Base-by-base conservation (phyloP, 2,888 invertebrate genomes). In the Lysandra bellargus region DNA sequence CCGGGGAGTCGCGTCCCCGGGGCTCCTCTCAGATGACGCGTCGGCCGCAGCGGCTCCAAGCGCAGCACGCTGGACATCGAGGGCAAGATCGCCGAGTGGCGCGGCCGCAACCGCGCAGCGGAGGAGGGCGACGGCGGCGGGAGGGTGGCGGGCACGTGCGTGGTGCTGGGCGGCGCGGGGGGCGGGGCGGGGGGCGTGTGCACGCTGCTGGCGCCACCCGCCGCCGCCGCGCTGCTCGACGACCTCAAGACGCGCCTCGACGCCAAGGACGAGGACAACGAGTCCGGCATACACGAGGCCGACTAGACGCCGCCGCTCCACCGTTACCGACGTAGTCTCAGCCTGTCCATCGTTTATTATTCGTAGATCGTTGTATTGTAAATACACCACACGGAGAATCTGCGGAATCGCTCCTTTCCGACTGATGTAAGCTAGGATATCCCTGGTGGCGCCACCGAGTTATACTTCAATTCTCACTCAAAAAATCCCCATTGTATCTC, bases 41-140 rank as follows among this genome's bases (percentile, higher is more conserved):
- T 33, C 81, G 80, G 82, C 80, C 82, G 85, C 85, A 93, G 94
- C 85, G 94, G 92, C 72, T 93, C 93, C 81, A 94, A 93, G 88
- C 92, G 93, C 85, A 93, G 92, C 89, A 94, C 94, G 84, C 91
- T 94, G 83, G 94, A 94, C 91, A 92, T 94, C 91, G 94, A 94
- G 89, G 94, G 93, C 84, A 94, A 93, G 91, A 92, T 94, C 81
- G 93, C 91, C 81, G 91, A 91, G 90, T 93, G 93, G 93, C 90
- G 92, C 84, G 87, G 86, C 79, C 89, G 92, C 79, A 85, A 85
- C 84, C 85, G 80, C 84, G 88, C 80, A 83, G 85, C 80, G 72
- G 82, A 83, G 79, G 82, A 81, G 53, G 82, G 82, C 76, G 81
- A 79, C 80, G 80, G 64, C 73, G 78, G 78, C n/a, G 73, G 80